phyloP scores from a whole-genome alignment of 2,888 invertebrate genomes.

The Pyrgus malvae region DNA sequence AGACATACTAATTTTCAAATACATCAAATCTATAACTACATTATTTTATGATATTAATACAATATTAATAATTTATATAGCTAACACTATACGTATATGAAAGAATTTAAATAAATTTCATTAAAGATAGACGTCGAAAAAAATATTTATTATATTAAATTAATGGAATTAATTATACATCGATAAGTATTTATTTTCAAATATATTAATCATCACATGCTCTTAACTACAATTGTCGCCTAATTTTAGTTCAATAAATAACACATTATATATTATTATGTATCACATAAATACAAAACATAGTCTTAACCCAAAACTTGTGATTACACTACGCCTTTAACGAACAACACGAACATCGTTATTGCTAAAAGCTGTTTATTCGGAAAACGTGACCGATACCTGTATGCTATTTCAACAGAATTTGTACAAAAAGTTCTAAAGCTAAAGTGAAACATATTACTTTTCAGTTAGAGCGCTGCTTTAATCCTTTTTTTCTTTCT shows the following conservation, averaged over 20 bases:
- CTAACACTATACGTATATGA: too few species aligned
- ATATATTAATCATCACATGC: conserved; percentile 44
- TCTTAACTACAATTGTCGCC: conserved; percentile 59
- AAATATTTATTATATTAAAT: conserved; percentile 51
- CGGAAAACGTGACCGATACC: background rate
- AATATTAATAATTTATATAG: too few species aligned
- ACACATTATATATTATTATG: conserved; percentile 48
- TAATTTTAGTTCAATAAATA: conserved; percentile 61
- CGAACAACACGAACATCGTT: conserved; percentile 24
- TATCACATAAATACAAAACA: conserved; percentile 40
- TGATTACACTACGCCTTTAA: conserved; percentile 20
- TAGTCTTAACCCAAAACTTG: conserved; percentile 41
- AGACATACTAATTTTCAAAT: background rate
- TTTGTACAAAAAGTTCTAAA: conserved; percentile 38
- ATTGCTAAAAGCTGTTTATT: conserved; percentile 24
- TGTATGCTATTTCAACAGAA: conserved; percentile 15
- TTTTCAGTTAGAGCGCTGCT: conserved; percentile 16
- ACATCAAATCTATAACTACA: background rate
- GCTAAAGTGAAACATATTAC: conserved; percentile 38
- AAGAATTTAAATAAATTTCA: too few species aligned
- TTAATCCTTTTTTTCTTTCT: conserved; percentile 55
- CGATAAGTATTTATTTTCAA: conserved; percentile 44
- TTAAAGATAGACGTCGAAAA: conserved; percentile 37
- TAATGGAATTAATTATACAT: conserved; percentile 63
- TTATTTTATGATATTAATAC: background rate